Conservation (phyloP, 1,140 invertebrate genomes). For the Ips typographus region DNA sequence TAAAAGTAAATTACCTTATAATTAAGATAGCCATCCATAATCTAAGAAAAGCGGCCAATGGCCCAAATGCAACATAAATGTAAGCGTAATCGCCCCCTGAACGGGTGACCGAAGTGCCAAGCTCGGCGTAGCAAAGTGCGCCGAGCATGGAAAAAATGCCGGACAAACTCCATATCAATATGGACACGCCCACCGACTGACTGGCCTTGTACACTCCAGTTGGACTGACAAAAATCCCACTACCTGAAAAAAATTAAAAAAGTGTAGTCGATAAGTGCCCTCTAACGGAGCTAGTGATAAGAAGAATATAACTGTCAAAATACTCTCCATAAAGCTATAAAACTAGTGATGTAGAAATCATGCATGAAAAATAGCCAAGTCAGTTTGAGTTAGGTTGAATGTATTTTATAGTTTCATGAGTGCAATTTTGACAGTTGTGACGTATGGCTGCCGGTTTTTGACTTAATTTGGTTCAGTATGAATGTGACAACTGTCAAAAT, state of each 20-base stretch:
- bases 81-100: constrained; percentile 90
- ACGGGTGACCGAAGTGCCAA: constrained; percentile 77
- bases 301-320: background rate
- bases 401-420: no score
- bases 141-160: constrained; percentile 72
- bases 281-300: background rate
- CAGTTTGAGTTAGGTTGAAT: no score
- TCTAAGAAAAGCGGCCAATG: constrained; percentile 83
- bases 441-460: no score
- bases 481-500: no score
- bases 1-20: constrained; percentile 54
- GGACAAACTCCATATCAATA: constrained; percentile 73
- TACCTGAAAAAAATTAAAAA: constrained; percentile 61
- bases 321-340: background rate
- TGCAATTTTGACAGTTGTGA: no score
- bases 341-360: background rate
- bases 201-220: constrained; percentile 68
- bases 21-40: constrained; percentile 87
- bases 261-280: background rate
- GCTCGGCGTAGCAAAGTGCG: constrained; percentile 82
- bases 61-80: constrained; percentile 83
- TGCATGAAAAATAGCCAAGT: no score
- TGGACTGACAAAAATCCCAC: constrained; percentile 82
- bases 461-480: no score
- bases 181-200: constrained; percentile 66